Base-by-base conservation (phyloP, 2,797 vertebrate species). In the Centropyge bicolor region DNA sequence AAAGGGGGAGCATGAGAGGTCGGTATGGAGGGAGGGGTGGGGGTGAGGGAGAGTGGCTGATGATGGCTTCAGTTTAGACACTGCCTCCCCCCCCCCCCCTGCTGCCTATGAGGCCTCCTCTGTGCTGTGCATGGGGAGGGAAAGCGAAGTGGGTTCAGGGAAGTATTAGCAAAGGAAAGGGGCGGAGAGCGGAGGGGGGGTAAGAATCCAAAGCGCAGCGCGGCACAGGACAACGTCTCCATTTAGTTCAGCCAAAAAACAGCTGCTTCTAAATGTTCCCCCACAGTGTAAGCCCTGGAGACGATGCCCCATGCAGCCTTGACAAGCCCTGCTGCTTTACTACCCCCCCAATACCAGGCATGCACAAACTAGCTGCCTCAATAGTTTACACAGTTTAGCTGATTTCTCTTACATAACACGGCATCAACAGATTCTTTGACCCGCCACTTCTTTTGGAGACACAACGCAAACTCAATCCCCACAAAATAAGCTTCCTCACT, bases 261-360 rank as follows among this genome's bases (percentile, higher is more conserved):
- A 95, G 93, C 93, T 95, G 94, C 88, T 80, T 87, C 84, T 83
- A 86, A 92, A 90, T 88, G 88, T 84, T 87, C 83, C 85, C 82
- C 74, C 83, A 70, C 77, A 76, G 77, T 31, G 27, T 83, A 88
- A 89, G 55, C 88, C 90, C 85, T 38, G 55, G 83, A 85, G 91
- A 87, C 64, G 48, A 78, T 75, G 80, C 70, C 68, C 66, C 48
- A 43, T 54, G 73, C 74, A 75, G 63, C 13, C 74, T 70, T 14
- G 27, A 75, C 77, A 88, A 74, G 55, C 76, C 61, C 62, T 46
- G 69, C 54, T 76, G 27, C 71, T 63, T 57, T 38, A 55, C 60
- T 31, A 31, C 43, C 61, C 16, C 55, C 11, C 27, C 38, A n/a
- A 46, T 35, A 22, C 17, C 12, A 76, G 57, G 35, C 36, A 64